Conservation (phyloP, 92 coral and sea anemone species). For the Umimayanthus kanabou region DNA sequence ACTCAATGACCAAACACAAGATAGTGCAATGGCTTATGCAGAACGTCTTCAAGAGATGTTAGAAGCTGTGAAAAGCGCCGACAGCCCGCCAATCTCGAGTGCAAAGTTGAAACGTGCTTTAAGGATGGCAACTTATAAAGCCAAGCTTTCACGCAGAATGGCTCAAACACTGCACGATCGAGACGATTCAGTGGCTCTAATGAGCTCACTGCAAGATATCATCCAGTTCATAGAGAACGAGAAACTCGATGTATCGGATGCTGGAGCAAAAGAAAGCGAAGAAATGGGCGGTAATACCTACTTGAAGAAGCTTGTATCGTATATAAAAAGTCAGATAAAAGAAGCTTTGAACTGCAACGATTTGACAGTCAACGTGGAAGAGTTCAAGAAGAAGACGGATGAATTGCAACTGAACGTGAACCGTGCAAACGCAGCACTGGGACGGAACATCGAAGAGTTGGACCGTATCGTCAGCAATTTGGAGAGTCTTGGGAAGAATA, state of each 20-base stretch:
- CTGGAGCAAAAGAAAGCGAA: conserved; percentile 1
- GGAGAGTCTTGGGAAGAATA: not conserved
- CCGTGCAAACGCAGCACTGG: not conserved
- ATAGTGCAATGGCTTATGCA: not conserved
- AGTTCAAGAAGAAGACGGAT: conserved; percentile 17
- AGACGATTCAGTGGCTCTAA: not conserved
- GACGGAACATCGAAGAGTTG: not conserved
- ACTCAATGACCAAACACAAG: conserved; percentile 9
- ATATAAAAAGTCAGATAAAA: not conserved
- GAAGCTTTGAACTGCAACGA: not conserved
- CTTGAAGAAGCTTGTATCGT: not conserved
- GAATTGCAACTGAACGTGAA: not conserved
- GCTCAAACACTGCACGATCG: not conserved
- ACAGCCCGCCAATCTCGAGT: conserved; percentile 9
- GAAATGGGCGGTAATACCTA: not conserved
- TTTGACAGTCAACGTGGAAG: conserved; percentile 16
- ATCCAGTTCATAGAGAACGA: not conserved
- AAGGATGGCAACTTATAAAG: conserved; percentile 15
- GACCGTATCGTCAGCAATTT: not conserved
- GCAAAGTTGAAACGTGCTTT: not conserved
- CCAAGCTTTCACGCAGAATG: conserved; percentile 16
- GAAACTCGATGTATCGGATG: not conserved
- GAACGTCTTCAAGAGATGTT: conserved; percentile 12
- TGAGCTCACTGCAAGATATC: conserved; percentile 3
- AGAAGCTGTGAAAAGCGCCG: conserved; percentile 13